These are phyloP conservation scores for Samia ricini DNA, from an alignment of 1,140 invertebrate species.

Conservation along the genomic window DNA sequence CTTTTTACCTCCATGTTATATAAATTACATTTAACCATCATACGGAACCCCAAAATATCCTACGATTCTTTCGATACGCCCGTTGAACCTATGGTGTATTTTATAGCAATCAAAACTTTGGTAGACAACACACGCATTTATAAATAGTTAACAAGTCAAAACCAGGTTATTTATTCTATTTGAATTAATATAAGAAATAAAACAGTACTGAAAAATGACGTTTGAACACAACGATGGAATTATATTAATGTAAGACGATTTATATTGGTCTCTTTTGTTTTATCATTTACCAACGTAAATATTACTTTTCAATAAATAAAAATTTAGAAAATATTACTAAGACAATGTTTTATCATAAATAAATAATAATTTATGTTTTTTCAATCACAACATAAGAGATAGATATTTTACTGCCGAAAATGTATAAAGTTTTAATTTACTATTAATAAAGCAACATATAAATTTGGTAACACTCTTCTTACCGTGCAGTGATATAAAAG, in stretches of 20 bases:
- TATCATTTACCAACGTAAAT: background rate
- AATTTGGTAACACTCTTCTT: background rate
- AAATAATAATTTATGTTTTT: background rate
- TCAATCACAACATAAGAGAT: background rate
- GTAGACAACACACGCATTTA: slow-evolving; percentile 1
- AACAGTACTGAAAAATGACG: slow-evolving; percentile 14
- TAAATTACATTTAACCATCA: background rate
- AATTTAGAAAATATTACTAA: background rate
- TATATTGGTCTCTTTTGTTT: background rate
- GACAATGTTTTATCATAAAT: background rate
- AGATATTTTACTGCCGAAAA: background rate
- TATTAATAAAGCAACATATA: background rate
- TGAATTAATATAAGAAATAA: slow-evolving; percentile 1
- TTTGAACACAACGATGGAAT: slow-evolving; percentile 39
- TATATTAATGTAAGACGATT: slow-evolving; percentile 4
- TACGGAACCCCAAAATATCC: background rate
- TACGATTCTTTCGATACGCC: too few species aligned
- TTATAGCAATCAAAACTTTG: slow-evolving; percentile 5
- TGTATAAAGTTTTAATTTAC: background rate
- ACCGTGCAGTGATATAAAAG: too few species aligned
- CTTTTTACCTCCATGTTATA: background rate
- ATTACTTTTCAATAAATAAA: background rate
- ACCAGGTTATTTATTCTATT: background rate
- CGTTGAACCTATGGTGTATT: background rate
- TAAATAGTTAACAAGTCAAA: slow-evolving; percentile 35